Conservation (phyloP, 2,888 invertebrate species). For the Heteropelma amictum region DNA sequence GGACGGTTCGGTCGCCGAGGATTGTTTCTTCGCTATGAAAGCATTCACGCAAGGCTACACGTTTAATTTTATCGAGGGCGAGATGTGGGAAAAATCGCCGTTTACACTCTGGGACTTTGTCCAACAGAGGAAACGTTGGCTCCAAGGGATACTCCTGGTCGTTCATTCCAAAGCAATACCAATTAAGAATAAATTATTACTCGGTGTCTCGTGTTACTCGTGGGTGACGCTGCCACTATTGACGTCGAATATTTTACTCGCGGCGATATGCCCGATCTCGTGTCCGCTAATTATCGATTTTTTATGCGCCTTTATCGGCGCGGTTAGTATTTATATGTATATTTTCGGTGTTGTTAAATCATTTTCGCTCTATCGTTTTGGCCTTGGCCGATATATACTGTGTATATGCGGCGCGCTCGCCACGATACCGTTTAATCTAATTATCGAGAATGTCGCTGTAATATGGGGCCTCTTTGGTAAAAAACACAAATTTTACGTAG, state of each 20-base stretch:
- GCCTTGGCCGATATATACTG: slow-evolving; percentile 86
- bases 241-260: slow-evolving; percentile 92
- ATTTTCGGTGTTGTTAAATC: slow-evolving; percentile 98
- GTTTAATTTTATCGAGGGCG: slow-evolving; percentile 97
- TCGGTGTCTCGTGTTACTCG: slow-evolving; percentile 94
- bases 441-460: slow-evolving; percentile 96
- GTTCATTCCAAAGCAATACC: slow-evolving; percentile 93
- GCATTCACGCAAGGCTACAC: slow-evolving; percentile 93
- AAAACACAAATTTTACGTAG: slow-evolving; percentile 98
- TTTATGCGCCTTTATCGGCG: slow-evolving; percentile 93
- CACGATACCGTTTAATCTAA: slow-evolving; percentile 94
- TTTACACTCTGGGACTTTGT: slow-evolving; percentile 97
- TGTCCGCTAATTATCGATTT: slow-evolving; percentile 91
- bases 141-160: slow-evolving; percentile 93
- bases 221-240: slow-evolving; percentile 97
- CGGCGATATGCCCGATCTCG: slow-evolving; percentile 91
- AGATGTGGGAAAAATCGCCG: slow-evolving; percentile 99
- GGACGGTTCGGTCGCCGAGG: slow-evolving; percentile 98
- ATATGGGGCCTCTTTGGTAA: slow-evolving; percentile 96
- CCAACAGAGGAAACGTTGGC: slow-evolving; percentile 97
- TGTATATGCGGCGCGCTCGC: slow-evolving; percentile 92
- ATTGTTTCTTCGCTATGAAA: slow-evolving; percentile 98
- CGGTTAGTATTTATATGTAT: slow-evolving; percentile 98
- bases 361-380: slow-evolving; percentile 93
- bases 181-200: slow-evolving; percentile 86